Base-by-base conservation (phyloP, 37 sponge, comb jelly and placozoan genomes). In the Petrosia ficiformis region DNA sequence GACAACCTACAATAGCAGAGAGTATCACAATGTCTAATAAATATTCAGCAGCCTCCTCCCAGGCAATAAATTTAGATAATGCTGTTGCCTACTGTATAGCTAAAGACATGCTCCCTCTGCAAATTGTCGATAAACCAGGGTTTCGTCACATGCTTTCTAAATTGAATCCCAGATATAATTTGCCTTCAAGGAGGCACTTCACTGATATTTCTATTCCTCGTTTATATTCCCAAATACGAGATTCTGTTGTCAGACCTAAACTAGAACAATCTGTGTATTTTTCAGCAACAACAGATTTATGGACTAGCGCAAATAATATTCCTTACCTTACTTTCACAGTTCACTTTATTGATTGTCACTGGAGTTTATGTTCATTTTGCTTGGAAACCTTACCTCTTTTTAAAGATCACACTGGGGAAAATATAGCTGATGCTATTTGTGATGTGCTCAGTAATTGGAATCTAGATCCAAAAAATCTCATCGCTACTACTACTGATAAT, bases 361-460 rank as follows among this genome's bases (percentile, higher is more conserved):
- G 80, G 80, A 28, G 68, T 35, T 60, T 79, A 19, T 31, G 36
- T 8, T 25, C 36, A 29, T 52, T 52, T 29, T 79, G 80, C 71
- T 61, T 79, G 19, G 58, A 52, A 43, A 79, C 80, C 8, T 30
- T n/a, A 16, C 43, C 32, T 25, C n/a, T 79, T 21, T 29, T 38
- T 69, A 61, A 68, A 3, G 80, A 79, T 60, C 80, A 79, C 59
- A 79, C 80, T 69, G 71, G 80, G 34, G 26, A 65, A 32, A 77
- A 77, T 33, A 40, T 77, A 16, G 59, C 31, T n/a, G 61, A 79
- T 52, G 57, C 80, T 26, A 68, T 79, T 16, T 16, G 21, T 8
- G 79, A 67, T 25, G 32, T 35, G 19, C 34, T 78, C 24, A 39
- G 48, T 22, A 43, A 52, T 38, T 78, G 79, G 70, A 32, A 68